Evolutionary conservation across 2,113 vertebrate genomes (phyloP).

Genomic region (Donacobius atricapilla): DNA sequence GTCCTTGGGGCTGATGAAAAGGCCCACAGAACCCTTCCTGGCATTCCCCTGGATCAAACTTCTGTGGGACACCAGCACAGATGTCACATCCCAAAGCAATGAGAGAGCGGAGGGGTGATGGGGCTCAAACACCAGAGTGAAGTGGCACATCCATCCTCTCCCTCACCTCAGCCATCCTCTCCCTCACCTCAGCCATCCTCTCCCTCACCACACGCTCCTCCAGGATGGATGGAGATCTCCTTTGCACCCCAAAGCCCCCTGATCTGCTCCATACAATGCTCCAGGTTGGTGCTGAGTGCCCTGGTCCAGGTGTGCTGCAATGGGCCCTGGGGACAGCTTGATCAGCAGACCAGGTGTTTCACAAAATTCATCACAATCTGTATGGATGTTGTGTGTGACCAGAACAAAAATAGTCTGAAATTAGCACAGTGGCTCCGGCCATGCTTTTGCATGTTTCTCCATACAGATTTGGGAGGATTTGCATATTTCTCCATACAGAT

Average conservation of each 20-base stretch:
- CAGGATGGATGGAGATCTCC: accelerated
- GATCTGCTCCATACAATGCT: not conserved
- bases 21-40: not conserved
- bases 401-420: not conserved
- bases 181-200: not conserved
- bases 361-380: constrained; percentile 40
- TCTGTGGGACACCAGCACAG: not conserved
- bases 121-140: not conserved
- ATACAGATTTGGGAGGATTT: not conserved
- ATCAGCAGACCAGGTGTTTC: constrained; percentile 57
- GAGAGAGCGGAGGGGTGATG: accelerated
- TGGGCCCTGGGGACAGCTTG: not conserved
- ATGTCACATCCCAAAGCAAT: not conserved
- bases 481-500: not conserved
- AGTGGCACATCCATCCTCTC: not conserved
- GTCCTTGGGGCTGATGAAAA: not conserved
- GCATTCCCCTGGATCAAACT: not conserved
- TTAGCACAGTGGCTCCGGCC: not conserved
- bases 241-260: accelerated
- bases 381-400: not conserved
- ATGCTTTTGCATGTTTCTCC: not conserved
- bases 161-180: not conserved
- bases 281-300: not conserved
- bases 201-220: not conserved
- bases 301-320: not conserved